Conservation (phyloP, 2,113 vertebrate genomes). For the Pica pica region DNA sequence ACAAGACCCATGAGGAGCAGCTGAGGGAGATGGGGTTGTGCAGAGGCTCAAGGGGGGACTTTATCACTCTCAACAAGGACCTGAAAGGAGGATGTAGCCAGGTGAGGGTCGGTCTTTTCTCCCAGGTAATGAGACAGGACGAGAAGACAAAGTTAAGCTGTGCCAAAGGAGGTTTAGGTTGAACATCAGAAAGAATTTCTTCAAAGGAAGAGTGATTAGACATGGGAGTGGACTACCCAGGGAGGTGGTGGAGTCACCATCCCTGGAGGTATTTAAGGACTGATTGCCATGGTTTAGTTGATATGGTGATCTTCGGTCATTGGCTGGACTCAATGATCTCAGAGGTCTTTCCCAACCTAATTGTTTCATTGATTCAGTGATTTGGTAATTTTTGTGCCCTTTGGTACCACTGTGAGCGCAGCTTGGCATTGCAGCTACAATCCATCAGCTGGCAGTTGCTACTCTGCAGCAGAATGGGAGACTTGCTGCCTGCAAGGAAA, state of each 20-base stretch:
- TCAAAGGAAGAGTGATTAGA: neutral
- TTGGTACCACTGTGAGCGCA: neutral
- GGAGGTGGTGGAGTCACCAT: neutral
- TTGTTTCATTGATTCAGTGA: neutral
- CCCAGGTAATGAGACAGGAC: fast-evolving
- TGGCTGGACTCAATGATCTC: neutral
- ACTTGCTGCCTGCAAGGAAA: neutral
- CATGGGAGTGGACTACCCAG: neutral
- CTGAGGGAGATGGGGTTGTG: neutral
- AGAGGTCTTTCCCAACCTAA: neutral
- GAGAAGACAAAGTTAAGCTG: neutral
- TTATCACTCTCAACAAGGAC: neutral
- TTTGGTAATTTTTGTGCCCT: neutral
- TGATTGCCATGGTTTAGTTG: too few relatives aligned
- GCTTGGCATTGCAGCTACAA: neutral
- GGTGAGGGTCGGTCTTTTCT: neutral
- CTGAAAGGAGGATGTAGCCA: neutral
- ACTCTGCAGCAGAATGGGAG: neutral
- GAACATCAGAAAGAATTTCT: neutral
- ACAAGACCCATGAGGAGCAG: neutral
- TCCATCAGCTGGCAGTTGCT: neutral
- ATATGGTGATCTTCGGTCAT: neutral
- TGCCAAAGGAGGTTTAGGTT: neutral
- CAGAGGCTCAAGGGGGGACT: neutral
- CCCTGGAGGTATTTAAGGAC: neutral